Base-by-base conservation (phyloP, 2,797 vertebrate species). In the Falco biarmicus region DNA sequence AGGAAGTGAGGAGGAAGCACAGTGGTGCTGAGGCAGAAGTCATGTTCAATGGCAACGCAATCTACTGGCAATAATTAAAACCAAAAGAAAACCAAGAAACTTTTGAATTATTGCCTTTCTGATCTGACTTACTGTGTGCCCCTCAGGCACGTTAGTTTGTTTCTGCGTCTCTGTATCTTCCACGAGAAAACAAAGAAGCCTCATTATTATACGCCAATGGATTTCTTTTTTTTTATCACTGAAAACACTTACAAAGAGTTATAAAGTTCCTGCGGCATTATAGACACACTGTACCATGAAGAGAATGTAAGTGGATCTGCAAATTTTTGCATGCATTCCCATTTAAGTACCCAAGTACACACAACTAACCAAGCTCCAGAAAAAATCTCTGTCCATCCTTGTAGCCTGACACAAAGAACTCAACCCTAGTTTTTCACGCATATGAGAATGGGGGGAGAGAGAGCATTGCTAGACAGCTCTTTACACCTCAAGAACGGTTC, bases 281-380 rank as follows among this genome's bases (percentile, higher is more conserved):
- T 0, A 34, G 7, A 65, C 39, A 64, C 11, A 37, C 14, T 70
- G 25, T 57, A 24, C 18, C 26, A 57, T 6, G 9, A 77, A 43
- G 5, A 76, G 37, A 63, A 0, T 18, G 1, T 48, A 41, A n/a
- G 22, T 0, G 0, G 10, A 60, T 66, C 53, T 75, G 34, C 50
- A 84, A 75, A 73, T 19, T 89, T 78, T 12, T 45, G 26, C 13
- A 53, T 11, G 5, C 12, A 5, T 41, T 91, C 43, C 77, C 79
- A 12, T 66, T 79, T 48, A 51, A 39, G 14, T 25, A 90, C 17
- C 15, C 29, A 59, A 75, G 24, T 0, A 47, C 16, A 53, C 11
- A 77, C 3, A 61, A 56, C 39, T 20, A 84, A 63, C 6, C 24
- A 86, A 91, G 25, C 28, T 47, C 5, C 8, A 53, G 11, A 25